These are phyloP conservation scores for Drosophila rellima DNA, from an alignment of 2,888 invertebrate genomes.

Conservation along the genomic window DNA sequence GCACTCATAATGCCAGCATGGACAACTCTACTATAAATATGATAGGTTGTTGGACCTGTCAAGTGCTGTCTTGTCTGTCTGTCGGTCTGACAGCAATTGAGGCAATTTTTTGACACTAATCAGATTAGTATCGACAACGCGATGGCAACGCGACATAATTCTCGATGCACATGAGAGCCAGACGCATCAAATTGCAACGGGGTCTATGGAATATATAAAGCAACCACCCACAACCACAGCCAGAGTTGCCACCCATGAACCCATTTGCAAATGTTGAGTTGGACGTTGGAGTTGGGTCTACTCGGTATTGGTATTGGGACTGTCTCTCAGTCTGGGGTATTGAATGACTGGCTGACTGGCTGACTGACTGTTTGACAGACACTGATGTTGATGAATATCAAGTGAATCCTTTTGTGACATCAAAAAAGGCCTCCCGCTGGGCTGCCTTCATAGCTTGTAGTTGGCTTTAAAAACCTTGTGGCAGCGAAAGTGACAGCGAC, in stretches of 20 bases:
- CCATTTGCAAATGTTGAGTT: slow-evolving; percentile 76
- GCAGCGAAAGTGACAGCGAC: slow-evolving; percentile 77
- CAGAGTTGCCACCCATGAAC: slow-evolving; percentile 43
- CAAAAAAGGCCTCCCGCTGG: slow-evolving; percentile 80
- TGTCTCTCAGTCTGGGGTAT: slow-evolving; percentile 53
- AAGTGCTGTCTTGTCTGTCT: slow-evolving; percentile 46
- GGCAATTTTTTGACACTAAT: slow-evolving; percentile 83
- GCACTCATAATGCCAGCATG: slow-evolving; percentile 12
- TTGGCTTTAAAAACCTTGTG: slow-evolving; percentile 63
- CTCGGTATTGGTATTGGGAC: slow-evolving; percentile 25
- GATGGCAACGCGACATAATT: slow-evolving; percentile 51
- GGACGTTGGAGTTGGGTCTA: slow-evolving; percentile 59
- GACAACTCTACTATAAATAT: slow-evolving; percentile 7
- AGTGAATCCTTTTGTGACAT: slow-evolving; percentile 86
- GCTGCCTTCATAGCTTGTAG: slow-evolving; percentile 45
- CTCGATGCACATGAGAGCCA: slow-evolving; percentile 61
- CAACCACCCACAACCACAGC: slow-evolving; percentile 29
- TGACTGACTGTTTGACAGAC: slow-evolving; percentile 81
- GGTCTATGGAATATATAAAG: slow-evolving; percentile 9
- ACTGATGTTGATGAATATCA: slow-evolving; percentile 86
- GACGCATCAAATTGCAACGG: slow-evolving; percentile 75
- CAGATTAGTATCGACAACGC: slow-evolving; percentile 85
- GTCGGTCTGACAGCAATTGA: slow-evolving; percentile 60
- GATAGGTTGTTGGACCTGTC: slow-evolving; percentile 36
- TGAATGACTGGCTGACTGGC: slow-evolving; percentile 61